Conservation (phyloP, 2,113 vertebrate species). For the Noturus placidus region DNA sequence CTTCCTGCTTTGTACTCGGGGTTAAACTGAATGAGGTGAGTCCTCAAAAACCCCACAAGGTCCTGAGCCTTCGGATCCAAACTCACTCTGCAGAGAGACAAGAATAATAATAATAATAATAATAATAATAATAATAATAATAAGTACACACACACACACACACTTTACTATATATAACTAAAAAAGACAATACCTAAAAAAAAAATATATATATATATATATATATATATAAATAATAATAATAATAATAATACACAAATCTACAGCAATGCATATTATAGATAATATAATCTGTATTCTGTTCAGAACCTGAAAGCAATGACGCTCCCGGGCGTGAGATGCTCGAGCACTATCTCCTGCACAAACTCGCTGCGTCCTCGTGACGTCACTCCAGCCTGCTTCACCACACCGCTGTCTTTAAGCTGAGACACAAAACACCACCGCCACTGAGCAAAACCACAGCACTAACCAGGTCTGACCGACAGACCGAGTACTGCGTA, state of each 20-base stretch:
- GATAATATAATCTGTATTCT: background rate
- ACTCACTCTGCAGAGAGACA: constrained; percentile 80
- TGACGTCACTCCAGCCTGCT: constrained; percentile 79
- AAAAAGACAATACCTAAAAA: background rate
- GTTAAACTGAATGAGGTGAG: constrained; percentile 89
- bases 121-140: background rate
- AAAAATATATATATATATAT: no score
- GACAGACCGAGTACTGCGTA: background rate
- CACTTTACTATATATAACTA: background rate
- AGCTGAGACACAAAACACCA: constrained; percentile 71
- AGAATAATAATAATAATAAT: background rate
- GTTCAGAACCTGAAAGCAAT: constrained; percentile 87
- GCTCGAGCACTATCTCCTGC: constrained; percentile 92
- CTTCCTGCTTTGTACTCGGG: constrained; percentile 88
- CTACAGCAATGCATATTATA: no score
- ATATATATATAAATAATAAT: no score
- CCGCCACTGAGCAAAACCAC: background rate
- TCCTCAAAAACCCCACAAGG: constrained; percentile 83
- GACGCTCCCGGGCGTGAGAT: constrained; percentile 88
- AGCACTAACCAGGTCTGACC: background rate
- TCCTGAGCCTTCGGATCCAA: constrained; percentile 90
- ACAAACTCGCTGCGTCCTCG: constrained; percentile 92
- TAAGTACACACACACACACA: no score
- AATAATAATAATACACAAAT: no score
- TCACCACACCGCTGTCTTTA: constrained; percentile 85